Evolutionary conservation across 1,140 invertebrate species (phyloP), one percentile per base, ranked within the genome.

Genomic region (Pinna nobilis): DNA sequence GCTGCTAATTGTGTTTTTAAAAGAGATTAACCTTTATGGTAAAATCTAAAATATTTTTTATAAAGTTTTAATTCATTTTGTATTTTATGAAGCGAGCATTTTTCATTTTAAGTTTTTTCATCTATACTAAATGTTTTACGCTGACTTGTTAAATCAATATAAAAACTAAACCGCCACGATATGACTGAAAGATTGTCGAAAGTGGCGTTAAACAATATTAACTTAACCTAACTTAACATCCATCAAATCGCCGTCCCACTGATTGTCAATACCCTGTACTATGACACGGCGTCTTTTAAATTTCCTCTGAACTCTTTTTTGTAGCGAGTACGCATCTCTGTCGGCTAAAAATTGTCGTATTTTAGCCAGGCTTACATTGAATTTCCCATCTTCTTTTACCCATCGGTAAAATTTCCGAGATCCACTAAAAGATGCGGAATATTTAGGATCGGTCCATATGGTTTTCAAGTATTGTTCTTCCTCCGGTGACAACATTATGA

Each of bases 321-420:
- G 61, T 18, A 65, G 15, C 1, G 61, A 49, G 28, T 50, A 65
- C 6, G 61, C 41, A 49, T 65, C 61, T 18, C 11, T 47, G 41
- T 65, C 53, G 20, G 66, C 57, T 20, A 68, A 68, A 57, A 59
- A 57, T 23, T 68, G 20, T 30, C 33, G 41, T 15, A 68, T 57
- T 37, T n/a, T 37, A 20, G 28, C 30, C 37, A 68, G 32, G 3
- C 49, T 49, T 23, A 41, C 41, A 28, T 61, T 61, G 23, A n/a
- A 18, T 60, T 60, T 60, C 15, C 73, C 73, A 47, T 70, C 73
- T 32, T 23, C 30, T 70, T 63, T 70, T n/a, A 57, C 53, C 18
- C 32, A n/a, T 57, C 35, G 53, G 35, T 57, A 57, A 33, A 57
- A 57, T 33, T 57, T 35, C 18, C 20, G 35, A 5, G 51, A 30